Conservation (phyloP, 2,797 vertebrate species). For the Pangasius macronema region DNA sequence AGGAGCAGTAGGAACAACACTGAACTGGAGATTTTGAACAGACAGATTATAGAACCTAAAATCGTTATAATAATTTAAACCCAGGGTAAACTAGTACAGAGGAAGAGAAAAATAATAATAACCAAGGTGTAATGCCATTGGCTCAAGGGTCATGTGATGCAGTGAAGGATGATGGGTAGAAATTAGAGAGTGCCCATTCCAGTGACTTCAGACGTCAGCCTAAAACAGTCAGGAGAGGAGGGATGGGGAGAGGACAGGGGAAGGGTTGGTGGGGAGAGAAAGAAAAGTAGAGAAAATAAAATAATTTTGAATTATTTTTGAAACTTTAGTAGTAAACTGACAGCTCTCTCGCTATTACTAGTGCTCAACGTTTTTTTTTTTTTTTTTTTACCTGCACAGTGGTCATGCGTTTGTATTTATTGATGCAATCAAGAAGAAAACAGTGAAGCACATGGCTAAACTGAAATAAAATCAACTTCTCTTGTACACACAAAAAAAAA, state of each 20-base stretch:
- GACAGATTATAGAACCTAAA: constrained; percentile 58
- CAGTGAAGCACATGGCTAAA: constrained; percentile 12
- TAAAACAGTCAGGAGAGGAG: constrained; percentile 77
- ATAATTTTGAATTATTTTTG: constrained; percentile 68
- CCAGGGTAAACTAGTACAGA: constrained; percentile 75
- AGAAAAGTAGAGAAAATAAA: constrained; percentile 71
- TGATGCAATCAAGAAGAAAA: constrained; percentile 42
- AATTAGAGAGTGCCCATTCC: constrained; percentile 95
- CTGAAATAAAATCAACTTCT: constrained; percentile 31
- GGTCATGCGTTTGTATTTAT: constrained; percentile 47
- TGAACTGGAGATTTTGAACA: constrained; percentile 60
- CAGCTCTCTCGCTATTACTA: constrained; percentile 50
- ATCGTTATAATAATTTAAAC: constrained; percentile 66
- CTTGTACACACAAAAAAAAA: constrained; percentile 7
- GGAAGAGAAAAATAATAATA: constrained; percentile 68
- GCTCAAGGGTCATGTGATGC: constrained; percentile 82
- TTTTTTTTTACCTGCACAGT: neutral
- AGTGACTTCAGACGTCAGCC: constrained; percentile 99
- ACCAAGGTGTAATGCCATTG: constrained; percentile 74
- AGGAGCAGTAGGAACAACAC: constrained; percentile 62
- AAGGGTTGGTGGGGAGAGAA: constrained; percentile 54
- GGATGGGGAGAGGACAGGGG: constrained; percentile 63
- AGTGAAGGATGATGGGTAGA: constrained; percentile 77
- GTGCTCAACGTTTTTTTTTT: neutral
- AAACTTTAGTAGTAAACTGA: constrained; percentile 61